phyloP scores from a whole-genome alignment of 2,888 invertebrate species.

The Megalurothrips usitatus region DNA sequence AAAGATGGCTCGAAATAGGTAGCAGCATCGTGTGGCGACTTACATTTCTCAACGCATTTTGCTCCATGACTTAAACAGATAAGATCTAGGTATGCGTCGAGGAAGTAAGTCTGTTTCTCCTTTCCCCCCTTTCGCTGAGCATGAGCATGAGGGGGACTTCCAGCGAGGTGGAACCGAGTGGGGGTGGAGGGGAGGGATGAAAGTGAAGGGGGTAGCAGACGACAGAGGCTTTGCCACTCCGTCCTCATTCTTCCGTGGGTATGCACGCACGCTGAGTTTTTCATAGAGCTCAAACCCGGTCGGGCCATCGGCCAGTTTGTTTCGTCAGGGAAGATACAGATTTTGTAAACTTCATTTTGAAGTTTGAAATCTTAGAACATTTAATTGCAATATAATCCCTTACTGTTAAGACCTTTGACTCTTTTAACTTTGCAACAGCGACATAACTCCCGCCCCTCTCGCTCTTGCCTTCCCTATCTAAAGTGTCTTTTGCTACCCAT shows the following conservation, averaged over 20 bases:
- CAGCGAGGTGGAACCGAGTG: background rate
- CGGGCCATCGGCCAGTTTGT: no score
- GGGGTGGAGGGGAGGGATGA: background rate
- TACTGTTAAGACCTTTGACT: no score
- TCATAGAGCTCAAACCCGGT: no score
- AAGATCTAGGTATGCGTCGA: constrained; percentile 22
- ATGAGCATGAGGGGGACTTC: background rate
- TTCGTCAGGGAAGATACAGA: no score
- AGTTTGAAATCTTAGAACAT: no score
- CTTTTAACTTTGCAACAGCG: no score
- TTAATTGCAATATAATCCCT: no score
- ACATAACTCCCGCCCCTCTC: background rate
- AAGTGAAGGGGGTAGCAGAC: background rate
- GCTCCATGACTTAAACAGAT: constrained; percentile 23
- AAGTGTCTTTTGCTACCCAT: background rate
- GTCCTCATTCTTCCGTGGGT: no score
- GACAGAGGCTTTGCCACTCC: background rate
- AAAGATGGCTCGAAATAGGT: background rate
- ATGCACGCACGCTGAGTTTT: no score
- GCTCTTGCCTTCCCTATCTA: background rate
- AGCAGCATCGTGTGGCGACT: background rate
- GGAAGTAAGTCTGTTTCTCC: background rate
- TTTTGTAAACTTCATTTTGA: no score
- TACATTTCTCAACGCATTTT: constrained; percentile 23
- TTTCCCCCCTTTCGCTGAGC: background rate